phyloP scores from a whole-genome alignment of 2,113 vertebrate species.

The Campylorhamphus procurvoides region DNA sequence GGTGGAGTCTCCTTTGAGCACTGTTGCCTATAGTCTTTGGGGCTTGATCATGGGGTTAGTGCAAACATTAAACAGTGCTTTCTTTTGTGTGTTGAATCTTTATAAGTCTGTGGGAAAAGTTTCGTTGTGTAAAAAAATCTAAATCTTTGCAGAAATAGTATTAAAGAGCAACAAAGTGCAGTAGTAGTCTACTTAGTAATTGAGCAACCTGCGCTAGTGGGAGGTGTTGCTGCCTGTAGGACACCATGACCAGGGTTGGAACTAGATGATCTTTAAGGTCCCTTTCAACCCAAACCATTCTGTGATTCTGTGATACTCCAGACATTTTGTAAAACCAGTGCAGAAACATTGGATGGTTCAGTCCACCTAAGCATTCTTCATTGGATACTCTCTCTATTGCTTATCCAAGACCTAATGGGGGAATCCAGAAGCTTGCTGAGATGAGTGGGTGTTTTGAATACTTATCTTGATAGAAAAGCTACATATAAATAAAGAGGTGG shows the following conservation, averaged over 20 bases:
- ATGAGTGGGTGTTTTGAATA: neutral
- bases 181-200: neutral
- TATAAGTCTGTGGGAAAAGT: neutral
- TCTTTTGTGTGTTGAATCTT: neutral
- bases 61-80: neutral
- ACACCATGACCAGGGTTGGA: neutral
- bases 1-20: neutral
- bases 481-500: neutral
- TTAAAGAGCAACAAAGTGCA: neutral
- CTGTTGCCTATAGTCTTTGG: neutral
- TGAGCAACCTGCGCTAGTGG: neutral
- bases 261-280: neutral
- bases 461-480: neutral
- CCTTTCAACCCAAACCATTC: neutral
- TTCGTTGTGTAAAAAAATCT: neutral
- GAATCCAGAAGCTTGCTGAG: neutral
- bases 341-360: neutral
- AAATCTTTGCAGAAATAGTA: neutral
- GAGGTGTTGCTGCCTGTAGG: neutral
- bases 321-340: neutral
- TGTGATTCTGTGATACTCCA: neutral
- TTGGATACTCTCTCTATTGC: neutral
- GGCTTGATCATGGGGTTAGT: neutral
- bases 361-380: rapidly evolving
- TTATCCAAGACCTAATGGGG: neutral